Base-by-base conservation (phyloP, 2,888 invertebrate genomes). In the Calameuta idolon region DNA sequence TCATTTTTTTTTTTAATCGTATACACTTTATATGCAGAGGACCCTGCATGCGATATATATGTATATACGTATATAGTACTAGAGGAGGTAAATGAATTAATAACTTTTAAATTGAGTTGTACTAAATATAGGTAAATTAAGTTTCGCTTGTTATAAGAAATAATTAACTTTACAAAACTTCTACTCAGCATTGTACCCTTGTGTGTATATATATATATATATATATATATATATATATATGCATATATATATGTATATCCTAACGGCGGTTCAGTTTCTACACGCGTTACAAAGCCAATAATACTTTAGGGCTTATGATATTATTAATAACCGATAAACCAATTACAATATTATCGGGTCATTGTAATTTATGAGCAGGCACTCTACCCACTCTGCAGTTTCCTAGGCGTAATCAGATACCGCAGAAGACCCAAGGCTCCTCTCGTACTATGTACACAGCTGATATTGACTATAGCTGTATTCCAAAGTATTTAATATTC, bases 321-420 rank as follows among this genome's bases (percentile, higher is more conserved):
- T 85, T 85, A 84, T 85, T 85, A 85, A 71, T 85, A 86, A 87
- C 81, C 81, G 85, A 86, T 88, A 85, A 82, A 82, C 81, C 85
- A 84, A 84, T 87, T 85, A 85, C 81, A 85, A 84, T 79, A 82
- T 83, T 86, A 87, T 86, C 83, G 79, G n/a, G 82, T 76, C 34
- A 71, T 30, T 74, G 34, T 30, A 69, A 77, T 74, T 34, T 73
- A 55, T 71, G 31, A 75, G 4, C n/a, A 31, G 71, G 73, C 74
- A 69, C 73, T 77, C 76, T 69, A 78, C 77, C 79, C 69, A 69
- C 76, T 73, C 73, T 74, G 77, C 76, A 75, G 81, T 40, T 80
- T 75, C 75, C 75, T 74, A 79, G 74, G 75, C 35, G 74, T 79
- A 80, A 86, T 86, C 86, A 81, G 86, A 86, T 86, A 80, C 74